Evolutionary conservation across 2,888 invertebrate genomes (phyloP).

Genomic region (Sinelater perroti): DNA sequence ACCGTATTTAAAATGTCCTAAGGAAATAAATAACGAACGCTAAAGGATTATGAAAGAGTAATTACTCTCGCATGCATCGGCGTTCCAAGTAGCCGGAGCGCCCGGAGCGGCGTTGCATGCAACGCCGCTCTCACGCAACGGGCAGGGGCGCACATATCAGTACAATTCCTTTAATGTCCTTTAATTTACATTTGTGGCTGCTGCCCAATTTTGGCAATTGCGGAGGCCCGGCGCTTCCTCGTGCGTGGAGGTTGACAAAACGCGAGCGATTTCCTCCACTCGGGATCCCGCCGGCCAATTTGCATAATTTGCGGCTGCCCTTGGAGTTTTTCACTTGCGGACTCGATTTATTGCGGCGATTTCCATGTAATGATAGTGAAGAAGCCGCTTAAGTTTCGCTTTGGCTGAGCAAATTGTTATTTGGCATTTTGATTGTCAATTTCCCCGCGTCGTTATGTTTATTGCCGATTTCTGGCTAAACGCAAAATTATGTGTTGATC

Average conservation of each 20-base stretch:
- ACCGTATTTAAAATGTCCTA: slow-evolving; percentile 45
- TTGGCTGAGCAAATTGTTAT: too few species aligned
- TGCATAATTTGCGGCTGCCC: too few species aligned
- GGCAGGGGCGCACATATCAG: slow-evolving; percentile 39
- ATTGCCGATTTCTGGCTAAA: too few species aligned
- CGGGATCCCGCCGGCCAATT: too few species aligned
- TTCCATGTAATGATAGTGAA: too few species aligned
- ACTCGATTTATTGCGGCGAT: too few species aligned
- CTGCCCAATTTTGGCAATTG: slow-evolving; percentile 30
- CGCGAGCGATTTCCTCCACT: slow-evolving; percentile 14
- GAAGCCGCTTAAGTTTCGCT: too few species aligned
- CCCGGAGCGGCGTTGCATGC: slow-evolving; percentile 47
- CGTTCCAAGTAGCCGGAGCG: slow-evolving; percentile 55
- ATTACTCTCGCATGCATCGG: slow-evolving; percentile 52
- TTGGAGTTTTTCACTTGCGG: too few species aligned
- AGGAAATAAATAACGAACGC: slow-evolving; percentile 49
- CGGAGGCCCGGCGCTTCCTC: slow-evolving; percentile 32
- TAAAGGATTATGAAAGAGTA: slow-evolving; percentile 51
- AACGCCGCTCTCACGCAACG: slow-evolving; percentile 45
- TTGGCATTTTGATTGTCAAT: too few species aligned
- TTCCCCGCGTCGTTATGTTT: too few species aligned
- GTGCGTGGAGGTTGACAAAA: slow-evolving; percentile 31
- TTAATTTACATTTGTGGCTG: slow-evolving; percentile 36
- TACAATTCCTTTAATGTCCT: slow-evolving; percentile 40
- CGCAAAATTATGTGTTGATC: too few species aligned